Evolutionary conservation across 2,113 vertebrate species (phyloP).

Genomic region (Thomomys bottae): DNA sequence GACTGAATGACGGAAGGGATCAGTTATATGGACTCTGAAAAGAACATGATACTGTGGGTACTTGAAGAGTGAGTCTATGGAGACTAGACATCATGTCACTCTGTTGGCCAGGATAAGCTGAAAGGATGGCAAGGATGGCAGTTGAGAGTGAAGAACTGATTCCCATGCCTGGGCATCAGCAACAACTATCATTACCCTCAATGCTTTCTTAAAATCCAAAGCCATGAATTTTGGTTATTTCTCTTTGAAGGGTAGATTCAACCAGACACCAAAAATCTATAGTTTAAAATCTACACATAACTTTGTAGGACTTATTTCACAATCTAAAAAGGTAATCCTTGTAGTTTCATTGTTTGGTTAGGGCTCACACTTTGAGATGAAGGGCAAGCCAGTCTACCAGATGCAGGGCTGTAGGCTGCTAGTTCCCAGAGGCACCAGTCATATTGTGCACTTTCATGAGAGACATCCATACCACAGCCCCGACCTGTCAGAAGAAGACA

Average conservation of each 20-base stretch:
- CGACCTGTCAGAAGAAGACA: too few species aligned
- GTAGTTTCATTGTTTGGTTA: slow-evolving; percentile 6
- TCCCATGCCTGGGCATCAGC: neutral
- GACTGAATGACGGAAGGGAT: neutral
- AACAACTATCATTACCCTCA: neutral
- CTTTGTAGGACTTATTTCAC: slow-evolving; percentile 42
- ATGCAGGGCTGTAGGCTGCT: neutral
- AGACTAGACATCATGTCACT: neutral
- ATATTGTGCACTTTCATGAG: neutral
- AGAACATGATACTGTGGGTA: neutral
- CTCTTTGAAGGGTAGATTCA: slow-evolving; percentile 20
- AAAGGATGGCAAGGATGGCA: neutral
- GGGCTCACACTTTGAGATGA: neutral
- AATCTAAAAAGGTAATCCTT: slow-evolving; percentile 18
- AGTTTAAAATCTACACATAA: slow-evolving; percentile 12
- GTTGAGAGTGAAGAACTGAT: neutral
- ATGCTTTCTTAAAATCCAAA: slow-evolving; percentile 48
- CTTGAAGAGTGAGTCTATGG: neutral
- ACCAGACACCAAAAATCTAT: neutral
- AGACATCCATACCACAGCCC: neutral
- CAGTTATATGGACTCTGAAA: neutral
- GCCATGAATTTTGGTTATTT: slow-evolving; percentile 16
- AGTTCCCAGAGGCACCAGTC: neutral
- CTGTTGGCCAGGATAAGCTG: neutral
- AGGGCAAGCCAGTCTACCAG: neutral